Evolutionary conservation across 2,113 vertebrate genomes (phyloP).

Genomic region (Callionymus lyra): DNA sequence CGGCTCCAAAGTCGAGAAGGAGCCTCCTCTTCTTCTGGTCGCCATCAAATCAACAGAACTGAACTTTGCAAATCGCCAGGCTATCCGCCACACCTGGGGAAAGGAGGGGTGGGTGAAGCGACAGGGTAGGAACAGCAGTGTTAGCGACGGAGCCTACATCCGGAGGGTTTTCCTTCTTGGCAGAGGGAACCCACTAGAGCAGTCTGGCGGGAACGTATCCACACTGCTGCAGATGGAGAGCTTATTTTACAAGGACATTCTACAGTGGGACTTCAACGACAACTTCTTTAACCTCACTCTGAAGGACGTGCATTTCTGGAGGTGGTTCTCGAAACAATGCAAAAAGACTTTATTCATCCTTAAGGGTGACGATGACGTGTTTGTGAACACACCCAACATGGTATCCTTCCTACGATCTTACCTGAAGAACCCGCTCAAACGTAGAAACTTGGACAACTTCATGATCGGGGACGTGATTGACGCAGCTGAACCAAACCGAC

Average conservation of each 20-base stretch:
- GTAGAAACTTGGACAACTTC: slow-evolving; percentile 31
- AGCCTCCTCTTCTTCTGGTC: slow-evolving; percentile 49
- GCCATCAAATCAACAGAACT: slow-evolving; percentile 58
- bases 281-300: slow-evolving; percentile 70
- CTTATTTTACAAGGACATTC: slow-evolving; percentile 46
- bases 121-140: slow-evolving; percentile 1
- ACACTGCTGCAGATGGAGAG: slow-evolving; percentile 44
- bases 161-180: slow-evolving; percentile 64
- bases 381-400: slow-evolving; percentile 57
- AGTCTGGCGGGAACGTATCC: neutral
- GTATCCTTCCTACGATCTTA: slow-evolving; percentile 42
- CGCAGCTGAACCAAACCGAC: slow-evolving; percentile 21
- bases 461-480: slow-evolving; percentile 58
- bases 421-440: slow-evolving; percentile 6
- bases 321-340: slow-evolving; percentile 56
- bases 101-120: slow-evolving; percentile 33
- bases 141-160: slow-evolving; percentile 32
- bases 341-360: slow-evolving; percentile 46
- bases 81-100: slow-evolving; percentile 65
- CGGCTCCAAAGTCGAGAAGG: slow-evolving; percentile 4
- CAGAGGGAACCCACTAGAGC: slow-evolving; percentile 11
- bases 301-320: slow-evolving; percentile 70
- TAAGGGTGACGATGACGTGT: slow-evolving; percentile 70
- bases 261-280: slow-evolving; percentile 70
- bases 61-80: slow-evolving; percentile 57